phyloP scores from a whole-genome alignment of 2,113 vertebrate species.

The Gallinago media region DNA sequence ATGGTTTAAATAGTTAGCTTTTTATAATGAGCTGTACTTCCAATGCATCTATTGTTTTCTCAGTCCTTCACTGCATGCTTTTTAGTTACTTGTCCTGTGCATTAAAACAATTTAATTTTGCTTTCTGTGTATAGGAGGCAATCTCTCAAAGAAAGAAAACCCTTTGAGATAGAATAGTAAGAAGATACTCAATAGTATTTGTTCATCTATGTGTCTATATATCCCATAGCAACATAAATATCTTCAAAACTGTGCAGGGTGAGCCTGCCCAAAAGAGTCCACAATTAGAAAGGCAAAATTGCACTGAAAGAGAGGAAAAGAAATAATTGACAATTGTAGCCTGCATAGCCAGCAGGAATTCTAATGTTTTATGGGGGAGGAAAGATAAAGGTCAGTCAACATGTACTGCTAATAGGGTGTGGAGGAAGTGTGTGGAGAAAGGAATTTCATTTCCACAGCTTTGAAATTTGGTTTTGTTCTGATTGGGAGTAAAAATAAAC shows the following conservation, averaged over 20 bases:
- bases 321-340: not conserved
- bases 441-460: not conserved
- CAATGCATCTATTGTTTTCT: not conserved
- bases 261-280: not conserved
- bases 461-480: not conserved
- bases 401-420: not conserved
- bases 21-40: not conserved
- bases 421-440: not conserved
- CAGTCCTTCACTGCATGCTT: fast-evolving
- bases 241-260: not conserved
- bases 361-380: not conserved
- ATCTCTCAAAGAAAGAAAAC: not conserved
- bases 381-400: not conserved
- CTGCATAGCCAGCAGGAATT: not conserved
- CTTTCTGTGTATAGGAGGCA: not conserved
- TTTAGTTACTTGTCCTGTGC: not conserved
- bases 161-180: not conserved
- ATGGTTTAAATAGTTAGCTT: not conserved
- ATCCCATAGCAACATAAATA: not conserved
- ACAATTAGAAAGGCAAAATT: not conserved
- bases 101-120: not conserved
- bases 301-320: not conserved
- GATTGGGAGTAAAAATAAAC: not conserved
- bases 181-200: not conserved
- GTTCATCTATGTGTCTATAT: not conserved